These are phyloP conservation scores for Astur gentilis DNA, from an alignment of 2,113 vertebrate species.

Conservation along the genomic window DNA sequence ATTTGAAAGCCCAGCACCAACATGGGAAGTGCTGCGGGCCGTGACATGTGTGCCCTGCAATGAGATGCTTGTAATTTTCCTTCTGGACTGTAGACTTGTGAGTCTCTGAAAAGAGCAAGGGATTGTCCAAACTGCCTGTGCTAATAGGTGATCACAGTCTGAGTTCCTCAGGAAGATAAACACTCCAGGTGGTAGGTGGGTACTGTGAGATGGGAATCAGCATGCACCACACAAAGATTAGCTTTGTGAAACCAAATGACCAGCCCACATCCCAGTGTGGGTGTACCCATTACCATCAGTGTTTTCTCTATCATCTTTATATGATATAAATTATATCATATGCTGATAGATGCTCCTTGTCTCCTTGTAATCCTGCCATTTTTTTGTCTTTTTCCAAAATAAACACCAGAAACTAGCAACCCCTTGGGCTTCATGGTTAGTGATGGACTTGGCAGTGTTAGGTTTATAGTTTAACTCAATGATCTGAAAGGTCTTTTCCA, in stretches of 20 bases:
- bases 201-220: neutral
- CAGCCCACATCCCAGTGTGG: neutral
- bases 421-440: neutral
- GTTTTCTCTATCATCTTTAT: neutral
- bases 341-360: neutral
- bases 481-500: neutral
- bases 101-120: neutral
- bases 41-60: neutral
- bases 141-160: neutral
- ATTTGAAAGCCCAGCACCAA: neutral
- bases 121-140: neutral
- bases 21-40: rapidly evolving
- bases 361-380: neutral
- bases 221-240: neutral
- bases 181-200: neutral
- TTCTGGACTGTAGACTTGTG: neutral
- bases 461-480: rapidly evolving
- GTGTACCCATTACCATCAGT: neutral
- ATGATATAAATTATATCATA: neutral
- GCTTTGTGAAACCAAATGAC: neutral
- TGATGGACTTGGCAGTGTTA: neutral
- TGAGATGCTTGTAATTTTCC: neutral
- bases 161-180: neutral
- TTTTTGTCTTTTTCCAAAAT: neutral
- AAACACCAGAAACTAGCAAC: neutral